Evolutionary conservation across 2,113 vertebrate genomes (phyloP), one percentile per base, ranked within the genome.

Genomic region (Lepidothrix coronata): DNA sequence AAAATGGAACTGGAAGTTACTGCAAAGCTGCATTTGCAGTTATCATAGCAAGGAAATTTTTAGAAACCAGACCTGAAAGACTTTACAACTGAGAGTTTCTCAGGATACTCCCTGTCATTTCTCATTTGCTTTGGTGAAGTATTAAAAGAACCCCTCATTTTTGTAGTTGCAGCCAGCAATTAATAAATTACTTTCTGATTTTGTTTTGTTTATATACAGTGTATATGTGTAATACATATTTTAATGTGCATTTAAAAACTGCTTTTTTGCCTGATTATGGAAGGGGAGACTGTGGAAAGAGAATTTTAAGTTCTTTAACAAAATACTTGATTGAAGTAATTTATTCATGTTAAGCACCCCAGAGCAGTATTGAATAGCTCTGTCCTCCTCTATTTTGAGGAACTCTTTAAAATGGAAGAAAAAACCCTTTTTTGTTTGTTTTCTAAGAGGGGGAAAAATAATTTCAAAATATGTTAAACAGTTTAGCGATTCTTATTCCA

Each of bases 21-120:
- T 72, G 70, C 85, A 72, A 41, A 91, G 61, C 76, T 95, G 84
- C 58, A 12, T 92, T 93, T 92, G 59, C 86, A 95, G 79, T 57
- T 95, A 95, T 70, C 30, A 5, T 39, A 76, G 77, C 55, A 63
- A 93, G n/a, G 37, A 89, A 35, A 57, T 51, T 74, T 91, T 68
- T 67, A 89, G 89, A 93, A 88, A 73, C 72, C 43, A 90, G 75
- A 48, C 31, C 58, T 55, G 39, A 62, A 77, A 85, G 31, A 31
- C 65, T 83, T 92, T 67, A 55, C 54, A 85, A 10, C 58, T 68
- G 75, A 13, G 9, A 59, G 27, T 85, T 48, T 87, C 77, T 86
- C 28, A 13, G 84, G 76, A 41, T 82, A 39, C 67, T 76, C 54
- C 51, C 57, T 85, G 55, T 25, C 15, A 7, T 88, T 76, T 83